Conservation (phyloP, 1,140 invertebrate genomes). For the Eufriesea mexicana region DNA sequence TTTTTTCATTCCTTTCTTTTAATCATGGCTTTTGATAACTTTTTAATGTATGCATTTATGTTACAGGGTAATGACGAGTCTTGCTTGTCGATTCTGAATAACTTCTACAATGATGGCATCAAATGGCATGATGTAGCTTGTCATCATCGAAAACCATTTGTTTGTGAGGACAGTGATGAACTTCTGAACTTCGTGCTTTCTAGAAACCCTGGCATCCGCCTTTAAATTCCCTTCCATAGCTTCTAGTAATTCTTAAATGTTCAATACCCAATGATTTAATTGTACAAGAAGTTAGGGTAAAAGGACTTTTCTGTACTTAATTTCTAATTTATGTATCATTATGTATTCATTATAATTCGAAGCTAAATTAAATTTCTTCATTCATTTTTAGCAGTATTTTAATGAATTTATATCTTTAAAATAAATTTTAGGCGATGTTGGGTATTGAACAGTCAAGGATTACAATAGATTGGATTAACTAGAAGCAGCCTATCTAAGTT, state of each 20-base stretch:
- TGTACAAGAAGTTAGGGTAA: too few species aligned
- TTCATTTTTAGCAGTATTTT: not conserved
- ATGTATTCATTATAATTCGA: not conserved
- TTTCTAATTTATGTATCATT: not conserved
- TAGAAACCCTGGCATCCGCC: constrained; percentile 91
- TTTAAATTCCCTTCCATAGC: constrained; percentile 83
- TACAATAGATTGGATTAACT: constrained; percentile 1
- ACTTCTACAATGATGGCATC: constrained; percentile 95
- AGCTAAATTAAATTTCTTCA: not conserved
- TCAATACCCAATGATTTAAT: not conserved
- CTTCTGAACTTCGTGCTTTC: constrained; percentile 94
- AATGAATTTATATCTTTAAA: not conserved
- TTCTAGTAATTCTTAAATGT: constrained; percentile 23
- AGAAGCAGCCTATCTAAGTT: constrained; percentile 29
- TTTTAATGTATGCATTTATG: not conserved
- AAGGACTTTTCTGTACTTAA: not conserved
- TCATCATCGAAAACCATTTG: constrained; percentile 95
- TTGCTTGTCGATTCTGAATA: constrained; percentile 94
- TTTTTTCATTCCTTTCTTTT: not conserved
- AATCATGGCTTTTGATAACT: not conserved
- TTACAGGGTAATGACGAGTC: constrained; percentile 93
- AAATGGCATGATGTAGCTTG: constrained; percentile 97
- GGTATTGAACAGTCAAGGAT: constrained; percentile 20
- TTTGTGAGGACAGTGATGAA: constrained; percentile 96
- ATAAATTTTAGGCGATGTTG: not conserved